phyloP scores from a whole-genome alignment of 1,140 invertebrate species.

The Aphidius gifuensis region DNA sequence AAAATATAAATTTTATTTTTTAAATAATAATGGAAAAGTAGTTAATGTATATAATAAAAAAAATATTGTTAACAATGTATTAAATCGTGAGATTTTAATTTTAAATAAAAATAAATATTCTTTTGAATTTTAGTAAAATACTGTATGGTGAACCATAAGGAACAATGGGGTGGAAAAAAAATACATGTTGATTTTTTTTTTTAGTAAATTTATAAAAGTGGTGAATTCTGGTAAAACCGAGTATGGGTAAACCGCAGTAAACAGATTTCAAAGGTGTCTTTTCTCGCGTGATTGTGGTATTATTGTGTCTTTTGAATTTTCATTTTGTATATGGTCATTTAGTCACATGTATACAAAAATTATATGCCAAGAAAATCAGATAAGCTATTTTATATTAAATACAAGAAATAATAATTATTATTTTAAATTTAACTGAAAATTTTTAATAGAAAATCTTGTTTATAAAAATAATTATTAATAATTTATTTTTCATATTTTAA shows the following conservation, averaged over 20 bases:
- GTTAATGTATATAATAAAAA: neutral
- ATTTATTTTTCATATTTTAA: too few species aligned
- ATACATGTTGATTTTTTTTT: neutral
- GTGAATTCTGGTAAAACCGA: neutral
- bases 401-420: too few species aligned
- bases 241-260: constrained; percentile 18
- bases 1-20: constrained; percentile 1
- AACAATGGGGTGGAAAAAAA: neutral
- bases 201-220: too few species aligned
- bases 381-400: too few species aligned
- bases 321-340: neutral
- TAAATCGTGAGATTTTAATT: constrained; percentile 14
- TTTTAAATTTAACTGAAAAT: too few species aligned
- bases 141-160: neutral
- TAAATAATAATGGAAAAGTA: constrained; percentile 9
- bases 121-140: too few species aligned
- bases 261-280: constrained; percentile 21
- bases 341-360: too few species aligned
- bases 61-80: neutral
- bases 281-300: constrained; percentile 19
- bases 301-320: constrained; percentile 10
- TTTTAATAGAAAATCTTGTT: too few species aligned
- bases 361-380: too few species aligned
- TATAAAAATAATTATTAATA: too few species aligned
- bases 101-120: neutral